Conservation (phyloP, 2,888 invertebrate genomes). For the Phytoseiulus persimilis region DNA sequence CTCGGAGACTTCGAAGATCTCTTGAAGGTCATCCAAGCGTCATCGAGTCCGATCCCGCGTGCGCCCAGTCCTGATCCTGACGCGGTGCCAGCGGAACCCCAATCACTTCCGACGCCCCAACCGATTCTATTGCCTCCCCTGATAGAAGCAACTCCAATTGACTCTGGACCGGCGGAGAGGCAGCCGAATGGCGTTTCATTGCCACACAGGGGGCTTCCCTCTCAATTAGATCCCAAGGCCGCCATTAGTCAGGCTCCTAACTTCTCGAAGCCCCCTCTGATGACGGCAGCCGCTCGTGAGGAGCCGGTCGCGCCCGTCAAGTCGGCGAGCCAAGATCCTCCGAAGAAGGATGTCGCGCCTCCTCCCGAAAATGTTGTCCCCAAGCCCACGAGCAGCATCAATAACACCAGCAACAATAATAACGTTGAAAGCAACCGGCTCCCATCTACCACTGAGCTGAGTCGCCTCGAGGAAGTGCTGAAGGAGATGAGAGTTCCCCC, state of each 20-base stretch:
- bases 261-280: slow-evolving; percentile 12
- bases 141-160: background rate
- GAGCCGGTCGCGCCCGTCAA: background rate
- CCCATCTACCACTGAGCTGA: background rate
- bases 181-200: slow-evolving; percentile 25
- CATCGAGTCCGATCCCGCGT: background rate
- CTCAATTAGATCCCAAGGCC: background rate
- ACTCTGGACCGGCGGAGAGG: background rate
- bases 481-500: slow-evolving; percentile 22
- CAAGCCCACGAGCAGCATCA: background rate
- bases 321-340: background rate
- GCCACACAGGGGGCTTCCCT: background rate
- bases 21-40: background rate
- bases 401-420: background rate
- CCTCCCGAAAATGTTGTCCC: background rate
- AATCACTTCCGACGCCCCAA: background rate
- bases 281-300: slow-evolving; percentile 21
- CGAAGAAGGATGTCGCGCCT: background rate
- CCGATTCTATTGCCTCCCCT: background rate
- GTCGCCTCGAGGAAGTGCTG: slow-evolving; percentile 17
- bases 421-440: background rate
- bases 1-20: slow-evolving; percentile 41
- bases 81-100: background rate
- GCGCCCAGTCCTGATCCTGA: background rate
- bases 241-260: background rate